Evolutionary conservation across 1,140 invertebrate species (phyloP), one percentile per base, ranked within the genome.

Genomic region (Solenopsis fugax): DNA sequence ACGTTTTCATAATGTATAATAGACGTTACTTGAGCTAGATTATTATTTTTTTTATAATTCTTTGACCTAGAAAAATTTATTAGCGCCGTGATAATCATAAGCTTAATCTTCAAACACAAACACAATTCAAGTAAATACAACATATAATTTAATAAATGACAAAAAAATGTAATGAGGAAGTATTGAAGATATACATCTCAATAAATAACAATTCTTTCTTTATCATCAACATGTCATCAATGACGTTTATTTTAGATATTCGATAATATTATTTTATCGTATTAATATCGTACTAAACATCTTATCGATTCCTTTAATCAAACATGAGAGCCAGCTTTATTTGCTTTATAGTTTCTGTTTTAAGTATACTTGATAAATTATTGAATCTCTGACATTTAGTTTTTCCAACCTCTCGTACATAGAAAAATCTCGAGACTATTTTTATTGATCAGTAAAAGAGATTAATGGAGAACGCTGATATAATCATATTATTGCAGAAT

Each of bases 401-500:
- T 54, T 41, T 80, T 52, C 1, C 2, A 37, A 24, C 0, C 4
- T 34, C 24, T 78, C 12, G 4, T 29, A 4, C 6, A 18, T 41
- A 60, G 9, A 73, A 7, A 50, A 6, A 50, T 48, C 41, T 50
- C 5, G 13, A 58, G 21, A 76, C 60, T 58, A 76, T 52, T 71
- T 21, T 41, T 54, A 54, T 37, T 62, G 56, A 71, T 41, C 5
- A 16, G 67, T 71, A 54, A 41, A 24, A 52, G 9, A 77, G 56
- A 71, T 67, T 41, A 12, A 77, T 67, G 41, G 29, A 21, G 48
- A 60, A 21, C 29, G 29, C 7, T 6, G 48, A 24, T 48, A 54
- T 52, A 75, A 82, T 75, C 13, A 18, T 52, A 34, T 52, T 67
- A n/a, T 81, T 81, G 16, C 9, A 80, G 52, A 56, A 81, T 41